A percentile compares a stretch with the other conserved stretches of the same genome.
Evolutionary conservation across 1,140 invertebrate species (phyloP).

Genomic region (Oreohelix idahoensis): DNA sequence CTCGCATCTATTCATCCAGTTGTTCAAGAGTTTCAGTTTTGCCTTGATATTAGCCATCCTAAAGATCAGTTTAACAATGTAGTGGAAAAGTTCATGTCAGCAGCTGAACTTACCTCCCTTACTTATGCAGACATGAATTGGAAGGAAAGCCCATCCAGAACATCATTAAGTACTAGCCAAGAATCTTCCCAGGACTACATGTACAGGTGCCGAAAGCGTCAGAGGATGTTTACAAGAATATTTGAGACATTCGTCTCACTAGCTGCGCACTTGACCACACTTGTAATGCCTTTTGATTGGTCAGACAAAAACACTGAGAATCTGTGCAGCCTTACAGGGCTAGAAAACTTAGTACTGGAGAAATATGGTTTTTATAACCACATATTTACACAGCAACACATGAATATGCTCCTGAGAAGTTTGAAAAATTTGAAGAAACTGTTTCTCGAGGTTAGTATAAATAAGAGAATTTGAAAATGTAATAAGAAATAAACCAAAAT

Average conservation of each 20-base stretch:
- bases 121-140: slow-evolving; percentile 66
- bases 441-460: slow-evolving; percentile 21
- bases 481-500: no score
- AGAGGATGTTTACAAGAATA: slow-evolving; percentile 63
- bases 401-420: slow-evolving; percentile 9
- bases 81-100: slow-evolving; percentile 54
- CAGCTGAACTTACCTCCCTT: slow-evolving; percentile 51
- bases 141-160: slow-evolving; percentile 68
- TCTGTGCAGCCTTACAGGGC: slow-evolving; percentile 58
- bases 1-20: slow-evolving; percentile 56
- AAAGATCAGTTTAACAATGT: slow-evolving; percentile 59
- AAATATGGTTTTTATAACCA: slow-evolving; percentile 54
- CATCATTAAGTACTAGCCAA: slow-evolving; percentile 61
- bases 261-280: slow-evolving; percentile 58
- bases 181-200: slow-evolving; percentile 45
- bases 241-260: slow-evolving; percentile 64
- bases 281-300: slow-evolving; percentile 71
- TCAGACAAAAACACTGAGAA: slow-evolving; percentile 58
- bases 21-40: slow-evolving; percentile 64
- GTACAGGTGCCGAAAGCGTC: slow-evolving; percentile 55
- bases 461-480: not conserved
- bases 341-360: slow-evolving; percentile 65
- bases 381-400: slow-evolving; percentile 21
- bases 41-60: slow-evolving; percentile 66
- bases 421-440: slow-evolving; percentile 23